phyloP scores from a whole-genome alignment of 2,113 vertebrate species.

The Trichechus manatus region DNA sequence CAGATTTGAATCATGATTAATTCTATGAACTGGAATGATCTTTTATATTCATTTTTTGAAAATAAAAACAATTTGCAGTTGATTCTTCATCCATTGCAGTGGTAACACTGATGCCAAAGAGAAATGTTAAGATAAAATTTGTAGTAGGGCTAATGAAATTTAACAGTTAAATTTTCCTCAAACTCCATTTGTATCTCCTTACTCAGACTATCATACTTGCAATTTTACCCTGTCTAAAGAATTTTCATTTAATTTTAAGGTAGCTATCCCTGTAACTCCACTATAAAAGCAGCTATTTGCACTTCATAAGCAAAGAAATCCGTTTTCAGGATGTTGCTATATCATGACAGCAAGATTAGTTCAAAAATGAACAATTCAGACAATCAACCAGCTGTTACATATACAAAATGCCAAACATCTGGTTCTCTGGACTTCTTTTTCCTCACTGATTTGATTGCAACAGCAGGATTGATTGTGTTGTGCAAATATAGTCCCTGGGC shows the following conservation, averaged over 20 bases:
- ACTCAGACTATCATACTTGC: neutral
- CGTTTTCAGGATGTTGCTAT: slow-evolving; percentile 75
- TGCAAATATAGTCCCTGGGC: slow-evolving; percentile 76
- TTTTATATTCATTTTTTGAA: slow-evolving; percentile 4
- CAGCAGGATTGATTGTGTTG: slow-evolving; percentile 82
- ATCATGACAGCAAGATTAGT: slow-evolving; percentile 77
- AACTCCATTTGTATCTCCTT: neutral
- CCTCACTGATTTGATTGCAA: slow-evolving; percentile 80
- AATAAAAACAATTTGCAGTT: neutral
- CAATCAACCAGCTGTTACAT: slow-evolving; percentile 81
- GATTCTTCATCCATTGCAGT: neutral
- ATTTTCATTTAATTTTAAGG: slow-evolving; percentile 51
- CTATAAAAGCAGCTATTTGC: slow-evolving; percentile 57
- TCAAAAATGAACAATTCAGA: slow-evolving; percentile 79
- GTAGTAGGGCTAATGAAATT: neutral
- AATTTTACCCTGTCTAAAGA: neutral
- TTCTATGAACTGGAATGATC: neutral
- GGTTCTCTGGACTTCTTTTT: slow-evolving; percentile 71
- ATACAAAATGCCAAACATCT: slow-evolving; percentile 79
- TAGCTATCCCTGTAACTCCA: slow-evolving; percentile 24
- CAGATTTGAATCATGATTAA: neutral
- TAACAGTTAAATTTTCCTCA: neutral
- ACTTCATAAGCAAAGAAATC: slow-evolving; percentile 69
- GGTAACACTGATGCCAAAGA: neutral
- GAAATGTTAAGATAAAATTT: neutral